Base-by-base conservation (phyloP, 92 coral and sea anemone genomes). In the Phenganax marumi region DNA sequence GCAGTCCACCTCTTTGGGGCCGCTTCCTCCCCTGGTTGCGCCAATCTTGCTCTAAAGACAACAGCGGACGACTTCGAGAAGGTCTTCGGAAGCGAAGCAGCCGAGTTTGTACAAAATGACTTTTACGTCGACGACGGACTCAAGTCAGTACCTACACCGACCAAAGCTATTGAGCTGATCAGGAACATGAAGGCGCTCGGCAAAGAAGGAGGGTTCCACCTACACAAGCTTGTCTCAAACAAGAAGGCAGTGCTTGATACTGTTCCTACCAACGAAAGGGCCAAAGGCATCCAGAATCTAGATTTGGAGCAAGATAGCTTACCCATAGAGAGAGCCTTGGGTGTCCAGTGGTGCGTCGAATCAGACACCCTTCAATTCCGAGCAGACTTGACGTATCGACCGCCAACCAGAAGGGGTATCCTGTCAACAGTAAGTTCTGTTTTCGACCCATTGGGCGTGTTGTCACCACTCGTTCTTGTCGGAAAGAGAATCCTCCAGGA, bases 1-100 rank as follows among this genome's bases (percentile, higher is more conserved):
- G n/a, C 83, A 85, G 87, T 82, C 9, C 88, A 90, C 85, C 33
- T 90, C 0, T 85, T 88, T 52, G 91, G 91, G 8, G 91, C 89
- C 10, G 85, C 84, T 3, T 88, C 88, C 0, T 90, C 88, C 2
- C 88, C 91, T 12, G 93, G 88, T 8, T 90, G 91, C 23, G 90
- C 90, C 5, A 88, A 88, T 77, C 73, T 85, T 66, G 88, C 24
- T 21, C 22, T 60, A 16, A 60, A 16, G 10, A 60, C 5, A 12
- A 21, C 10, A 9, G 66, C 66, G 22, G 66, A 60, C 22, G 66
- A 60, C 26, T 60, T 3, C 26, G 66, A 60, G 24, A 3, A 1
- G 11, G 66, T n/a, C 7, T 60, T 8, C 26, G 66, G 66, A 1
- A 60, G 7, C 26, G 66, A 60, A 60, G 66, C 66, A 3, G 66